Base-by-base conservation (phyloP, 2,797 vertebrate species). In the Ambastaia sidthimunki region DNA sequence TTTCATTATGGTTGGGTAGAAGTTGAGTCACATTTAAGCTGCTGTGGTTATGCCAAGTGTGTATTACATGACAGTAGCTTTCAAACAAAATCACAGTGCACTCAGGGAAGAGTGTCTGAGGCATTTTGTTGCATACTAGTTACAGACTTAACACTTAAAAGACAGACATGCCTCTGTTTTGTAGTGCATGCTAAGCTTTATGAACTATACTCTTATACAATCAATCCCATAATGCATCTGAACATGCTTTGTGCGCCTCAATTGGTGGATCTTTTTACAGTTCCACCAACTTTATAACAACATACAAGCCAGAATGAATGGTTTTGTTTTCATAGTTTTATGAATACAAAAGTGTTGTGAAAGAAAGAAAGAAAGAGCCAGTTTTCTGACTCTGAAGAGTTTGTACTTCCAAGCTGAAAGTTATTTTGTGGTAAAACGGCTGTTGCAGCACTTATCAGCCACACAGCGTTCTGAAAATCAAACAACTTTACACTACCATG, bases 391-490 rank as follows among this genome's bases (percentile, higher is more conserved):
- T 71, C 76, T 62, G 37, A 44, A n/a, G n/a, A 28, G 54, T 37
- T 62, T 9, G 50, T 70, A 44, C 76, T 71, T 55, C 23, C 55
- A 71, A 62, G 28, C 16, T 10, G 28, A 19, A 62, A 62, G 55
- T 78, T 62, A 23, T 6, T 50, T n/a, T 69, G 34, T 65, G 73
- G 60, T 75, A 13, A 54, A 47, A 52, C 25, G 60, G 25, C 62
- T 13, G 23, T 13, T 55, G 41, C 10, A 11, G 41, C 41, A 44
- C 10, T 60, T 60, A 60, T 66, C 50, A 41, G 31, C 60, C 28
- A 68, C 16, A 34, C 34, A 21, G 25, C 21, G 55, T 59, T 25
- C 12, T 41, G 69, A n/a, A 77, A 41, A 47, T 48, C 16, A 59
- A 44, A 57, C 16, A 47, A 55, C 41, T 76, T 59, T 37, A 23